Evolutionary conservation across 2,113 vertebrate species (phyloP).

Genomic region (Dascyllus trimaculatus): DNA sequence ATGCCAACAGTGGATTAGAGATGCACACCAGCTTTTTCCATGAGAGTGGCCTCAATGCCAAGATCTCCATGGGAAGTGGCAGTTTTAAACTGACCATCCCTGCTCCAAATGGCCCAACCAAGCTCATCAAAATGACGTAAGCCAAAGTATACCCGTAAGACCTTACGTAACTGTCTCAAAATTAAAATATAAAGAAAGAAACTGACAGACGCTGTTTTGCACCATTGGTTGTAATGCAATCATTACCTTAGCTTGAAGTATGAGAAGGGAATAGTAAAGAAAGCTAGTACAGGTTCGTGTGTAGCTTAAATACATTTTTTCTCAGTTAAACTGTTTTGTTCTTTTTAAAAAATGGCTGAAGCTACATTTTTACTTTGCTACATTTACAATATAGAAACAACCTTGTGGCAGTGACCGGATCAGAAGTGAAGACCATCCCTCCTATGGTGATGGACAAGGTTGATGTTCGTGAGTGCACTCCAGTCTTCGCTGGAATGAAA

Average conservation of each 20-base stretch:
- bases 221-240: background rate
- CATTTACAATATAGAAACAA: conserved; percentile 84
- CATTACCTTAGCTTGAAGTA: background rate
- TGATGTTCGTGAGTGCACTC: conserved; percentile 82
- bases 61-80: conserved; percentile 77
- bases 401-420: conserved; percentile 85
- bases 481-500: conserved; percentile 88
- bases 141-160: background rate
- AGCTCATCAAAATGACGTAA: conserved; percentile 91
- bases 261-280: background rate
- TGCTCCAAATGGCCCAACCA: conserved; percentile 83
- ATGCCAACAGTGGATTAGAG: conserved; percentile 87
- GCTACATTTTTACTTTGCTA: background rate
- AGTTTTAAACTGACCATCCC: conserved; percentile 89
- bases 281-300: background rate
- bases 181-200: background rate
- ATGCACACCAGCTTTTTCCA: conserved; percentile 92
- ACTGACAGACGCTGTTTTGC: background rate
- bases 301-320: background rate
- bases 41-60: conserved; percentile 86
- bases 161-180: background rate
- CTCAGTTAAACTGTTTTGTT: background rate
- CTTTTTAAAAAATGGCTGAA: background rate
- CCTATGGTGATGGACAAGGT: conserved; percentile 78
- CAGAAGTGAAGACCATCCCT: conserved; percentile 84